Base-by-base conservation (phyloP, 2,113 vertebrate species). In the Solenodon paradoxus region DNA sequence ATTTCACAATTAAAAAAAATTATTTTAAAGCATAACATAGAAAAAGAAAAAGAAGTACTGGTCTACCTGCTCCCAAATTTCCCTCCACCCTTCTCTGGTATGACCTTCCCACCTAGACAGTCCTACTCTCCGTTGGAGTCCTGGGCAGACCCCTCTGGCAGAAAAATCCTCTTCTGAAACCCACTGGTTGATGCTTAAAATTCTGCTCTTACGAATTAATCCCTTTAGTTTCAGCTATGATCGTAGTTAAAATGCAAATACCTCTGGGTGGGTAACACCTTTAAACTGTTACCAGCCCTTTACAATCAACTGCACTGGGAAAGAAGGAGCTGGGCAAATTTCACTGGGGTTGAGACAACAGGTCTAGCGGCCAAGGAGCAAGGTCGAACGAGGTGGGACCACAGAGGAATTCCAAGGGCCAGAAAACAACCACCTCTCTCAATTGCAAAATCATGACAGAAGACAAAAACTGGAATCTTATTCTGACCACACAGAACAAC, bases 191-290 rank as follows among this genome's bases (percentile, higher is more conserved):
- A 87, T 69, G 89, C 89, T 94, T 89, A 80, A 88, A 95, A 96
- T 94, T 97, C 84, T 94, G 64, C 95, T 84, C 92, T 97, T 96
- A 95, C 55, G 74, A 93, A 69, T 72, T 97, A 97, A 97, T 97
- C 96, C 88, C 88, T 95, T 97, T 97, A 57, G 96, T 95, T 95
- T 97, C 94, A 92, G 96, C 90, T 97, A 95, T 97, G 97, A 97
- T 97, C 90, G 92, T 77, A 61, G 96, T 92, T 92, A 97, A 97
- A 95, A 97, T 96, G 95, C 92, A 97, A 96, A 97, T 88, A 95
- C n/a, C 92, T 92, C 90, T 95, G 92, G 64, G 94, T 95, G 84
- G 90, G 94, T 83, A 24, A 88, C 59, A 79, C 61, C 78, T 63
- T 53, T 81, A 90, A 92, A 93, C 92, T 96, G 92, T 97, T 97